Evolutionary conservation across 64 coral and sea anemone genomes (phyloP).

Genomic region (Anthopleura sola): DNA sequence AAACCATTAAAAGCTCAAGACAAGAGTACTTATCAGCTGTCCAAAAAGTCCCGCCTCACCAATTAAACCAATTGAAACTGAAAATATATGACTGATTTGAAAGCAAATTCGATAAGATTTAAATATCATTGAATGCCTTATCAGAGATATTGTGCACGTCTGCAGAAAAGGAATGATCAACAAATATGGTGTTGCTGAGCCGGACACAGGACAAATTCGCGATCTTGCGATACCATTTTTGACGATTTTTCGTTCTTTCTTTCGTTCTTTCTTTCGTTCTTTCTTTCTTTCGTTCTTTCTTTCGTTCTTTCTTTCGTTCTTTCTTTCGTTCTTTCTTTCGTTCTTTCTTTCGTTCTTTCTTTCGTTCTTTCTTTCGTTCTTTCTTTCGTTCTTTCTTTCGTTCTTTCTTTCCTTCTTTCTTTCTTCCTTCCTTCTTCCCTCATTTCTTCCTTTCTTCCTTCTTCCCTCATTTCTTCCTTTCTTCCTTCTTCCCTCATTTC

Average conservation of each 20-base stretch:
- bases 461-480: no score
- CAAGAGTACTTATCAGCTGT: constrained; percentile 14
- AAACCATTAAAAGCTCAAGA: constrained; percentile 18
- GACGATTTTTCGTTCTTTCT: not conserved
- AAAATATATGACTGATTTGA: constrained; percentile 8
- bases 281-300: no score
- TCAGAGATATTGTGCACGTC: constrained; percentile 1
- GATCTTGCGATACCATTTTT: not conserved
- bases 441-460: no score
- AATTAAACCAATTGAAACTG: constrained; percentile 16
- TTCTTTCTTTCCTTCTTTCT: no score
- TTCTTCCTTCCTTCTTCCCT: no score
- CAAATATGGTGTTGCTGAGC: not conserved
- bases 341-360: no score
- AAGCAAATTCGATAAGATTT: constrained; percentile 7
- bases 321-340: no score
- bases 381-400: no score
- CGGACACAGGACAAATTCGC: not conserved
- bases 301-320: no score
- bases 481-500: no score
- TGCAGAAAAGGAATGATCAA: not conserved
- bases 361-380: no score
- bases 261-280: not conserved
- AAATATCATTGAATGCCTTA: not conserved
- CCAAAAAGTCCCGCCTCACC: constrained; percentile 7